phyloP scores from a whole-genome alignment of 2,888 invertebrate genomes.

The Parnassius orleans region DNA sequence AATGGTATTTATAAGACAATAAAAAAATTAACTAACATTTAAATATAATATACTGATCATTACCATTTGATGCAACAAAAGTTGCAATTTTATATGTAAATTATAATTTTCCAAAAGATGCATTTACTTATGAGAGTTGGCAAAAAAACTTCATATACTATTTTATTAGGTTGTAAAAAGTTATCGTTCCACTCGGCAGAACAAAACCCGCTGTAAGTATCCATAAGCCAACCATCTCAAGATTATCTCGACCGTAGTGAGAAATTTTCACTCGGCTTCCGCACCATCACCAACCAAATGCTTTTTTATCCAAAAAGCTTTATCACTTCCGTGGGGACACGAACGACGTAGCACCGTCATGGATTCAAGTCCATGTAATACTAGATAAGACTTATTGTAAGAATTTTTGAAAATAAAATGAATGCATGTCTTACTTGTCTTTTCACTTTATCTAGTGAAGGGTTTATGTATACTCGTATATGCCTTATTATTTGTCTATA shows the following conservation, averaged over 20 bases:
- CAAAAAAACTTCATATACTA: conserved; percentile 34
- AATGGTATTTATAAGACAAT: too few relatives aligned
- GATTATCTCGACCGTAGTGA: conserved; percentile 60
- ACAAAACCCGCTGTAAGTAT: conserved; percentile 36
- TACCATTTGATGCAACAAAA: too few relatives aligned
- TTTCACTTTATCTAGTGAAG: too few relatives aligned
- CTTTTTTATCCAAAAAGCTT: conserved; percentile 79
- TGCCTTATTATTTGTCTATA: too few relatives aligned
- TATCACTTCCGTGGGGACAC: conserved; percentile 77
- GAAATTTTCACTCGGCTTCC: conserved; percentile 72
- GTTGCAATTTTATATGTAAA: too few relatives aligned
- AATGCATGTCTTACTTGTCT: too few relatives aligned
- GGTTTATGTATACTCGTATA: too few relatives aligned
- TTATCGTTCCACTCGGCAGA: conserved; percentile 57
- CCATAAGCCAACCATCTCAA: conserved; percentile 45
- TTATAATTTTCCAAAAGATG: too few relatives aligned
- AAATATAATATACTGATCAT: too few relatives aligned
- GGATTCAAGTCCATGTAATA: conserved; percentile 33
- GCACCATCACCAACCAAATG: conserved; percentile 71
- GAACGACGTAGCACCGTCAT: conserved; percentile 49
- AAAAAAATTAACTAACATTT: too few relatives aligned
- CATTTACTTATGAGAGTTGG: conserved; percentile 3
- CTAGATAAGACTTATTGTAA: conserved; percentile 40
- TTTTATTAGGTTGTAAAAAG: conserved; percentile 39
- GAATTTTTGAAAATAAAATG: not conserved